phyloP scores from a whole-genome alignment of 2,113 vertebrate genomes.

The Corvus moneduloides region DNA sequence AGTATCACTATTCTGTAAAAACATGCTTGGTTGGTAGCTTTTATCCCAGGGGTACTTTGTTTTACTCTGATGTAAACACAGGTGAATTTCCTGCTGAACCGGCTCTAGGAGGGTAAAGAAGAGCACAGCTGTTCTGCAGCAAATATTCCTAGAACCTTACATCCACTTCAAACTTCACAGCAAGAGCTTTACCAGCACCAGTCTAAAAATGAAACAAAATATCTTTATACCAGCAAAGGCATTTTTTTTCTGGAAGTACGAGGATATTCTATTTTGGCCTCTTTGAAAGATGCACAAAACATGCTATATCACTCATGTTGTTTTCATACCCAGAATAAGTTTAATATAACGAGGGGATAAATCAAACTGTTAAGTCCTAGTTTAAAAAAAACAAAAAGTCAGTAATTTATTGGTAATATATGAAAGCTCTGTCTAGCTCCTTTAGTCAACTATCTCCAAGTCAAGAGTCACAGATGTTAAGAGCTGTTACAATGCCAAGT shows the following conservation, averaged over 20 bases:
- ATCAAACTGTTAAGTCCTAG: not conserved
- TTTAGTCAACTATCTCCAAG: constrained; percentile 28
- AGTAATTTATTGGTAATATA: constrained; percentile 17
- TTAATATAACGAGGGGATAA: not conserved
- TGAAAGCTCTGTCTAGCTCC: not conserved
- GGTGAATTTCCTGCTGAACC: not conserved
- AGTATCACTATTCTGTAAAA: not conserved
- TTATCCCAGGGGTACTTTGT: not conserved
- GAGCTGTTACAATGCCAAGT: constrained; percentile 18
- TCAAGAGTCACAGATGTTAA: constrained; percentile 58
- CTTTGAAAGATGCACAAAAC: not conserved
- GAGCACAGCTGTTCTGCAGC: not conserved
- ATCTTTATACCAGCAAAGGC: not conserved
- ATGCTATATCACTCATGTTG: not conserved
- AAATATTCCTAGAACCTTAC: not conserved
- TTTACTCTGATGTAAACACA: not conserved
- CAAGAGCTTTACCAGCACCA: not conserved
- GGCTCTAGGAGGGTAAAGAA: not conserved
- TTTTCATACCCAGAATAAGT: not conserved
- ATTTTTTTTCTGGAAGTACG: not conserved
- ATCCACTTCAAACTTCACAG: not conserved
- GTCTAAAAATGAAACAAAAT: not conserved
- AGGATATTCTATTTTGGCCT: not conserved
- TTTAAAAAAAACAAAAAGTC: not conserved
- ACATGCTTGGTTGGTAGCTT: not conserved